phyloP scores from a whole-genome alignment of 2,888 invertebrate genomes.

The Nymphalis polychloros region DNA sequence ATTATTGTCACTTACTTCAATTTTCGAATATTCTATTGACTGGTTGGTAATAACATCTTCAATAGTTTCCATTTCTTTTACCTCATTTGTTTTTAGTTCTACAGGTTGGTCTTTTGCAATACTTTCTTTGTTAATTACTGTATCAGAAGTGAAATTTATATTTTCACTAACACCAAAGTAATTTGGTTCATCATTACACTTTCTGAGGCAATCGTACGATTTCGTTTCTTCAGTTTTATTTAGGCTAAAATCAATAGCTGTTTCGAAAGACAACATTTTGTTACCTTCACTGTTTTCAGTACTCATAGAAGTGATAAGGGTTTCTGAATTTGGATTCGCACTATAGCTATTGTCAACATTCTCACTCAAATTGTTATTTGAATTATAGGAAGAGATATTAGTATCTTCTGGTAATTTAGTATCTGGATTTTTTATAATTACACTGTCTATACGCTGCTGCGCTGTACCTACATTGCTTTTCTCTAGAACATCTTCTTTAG shows the following conservation, averaged over 20 bases:
- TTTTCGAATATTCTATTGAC: background rate
- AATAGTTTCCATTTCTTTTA: background rate
- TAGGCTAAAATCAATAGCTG: slow-evolving; percentile 66
- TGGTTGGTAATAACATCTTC: background rate
- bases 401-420: slow-evolving; percentile 51
- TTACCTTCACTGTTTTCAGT: slow-evolving; percentile 16
- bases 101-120: background rate
- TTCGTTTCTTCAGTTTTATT: slow-evolving; percentile 47
- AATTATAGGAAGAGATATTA: slow-evolving; percentile 26
- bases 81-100: background rate
- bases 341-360: slow-evolving; percentile 5
- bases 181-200: background rate
- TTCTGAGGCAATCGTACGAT: slow-evolving; percentile 32
- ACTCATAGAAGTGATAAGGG: slow-evolving; percentile 3
- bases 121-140: background rate
- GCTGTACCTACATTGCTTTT: slow-evolving; percentile 4
- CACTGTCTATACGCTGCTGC: slow-evolving; percentile 65
- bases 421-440: slow-evolving; percentile 77
- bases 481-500: slow-evolving; percentile 15
- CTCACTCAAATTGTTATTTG: slow-evolving; percentile 25
- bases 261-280: slow-evolving; percentile 42
- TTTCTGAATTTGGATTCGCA: slow-evolving; percentile 8
- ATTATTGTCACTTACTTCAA: background rate
- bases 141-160: background rate
- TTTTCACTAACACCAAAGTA: background rate